Evolutionary conservation across 2,888 invertebrate species (phyloP), one percentile per base, ranked within the genome.

Genomic region (Marasmarcha lunaedactyla): DNA sequence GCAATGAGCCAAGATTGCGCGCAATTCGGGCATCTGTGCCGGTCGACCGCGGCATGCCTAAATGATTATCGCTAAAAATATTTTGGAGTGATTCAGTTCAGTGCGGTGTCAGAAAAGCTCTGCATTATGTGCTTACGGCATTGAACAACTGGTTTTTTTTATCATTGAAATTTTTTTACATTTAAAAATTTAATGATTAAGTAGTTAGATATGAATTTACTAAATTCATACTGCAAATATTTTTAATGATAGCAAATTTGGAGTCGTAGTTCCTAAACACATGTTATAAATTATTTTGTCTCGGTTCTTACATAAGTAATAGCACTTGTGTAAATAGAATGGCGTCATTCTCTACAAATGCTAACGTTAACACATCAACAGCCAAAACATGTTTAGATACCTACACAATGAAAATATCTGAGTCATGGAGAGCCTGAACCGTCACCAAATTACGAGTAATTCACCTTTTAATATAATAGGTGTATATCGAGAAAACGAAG

Each of bases 281-380:
- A n/a, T n/a, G n/a, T 20, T 20, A 20, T 20, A 5, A 20, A 5
- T 36, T 36, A 9, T 9, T n/a, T 14, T 37, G 15, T 33, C 7
- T 38, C 14, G 38, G 33, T 11, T 37, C 20, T 20, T 20, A 20
- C 20, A 20, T 20, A 20, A 20, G 20, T 20, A 20, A 20, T 20
- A 20, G 20, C 20, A 20, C 20, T 20, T 20, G 20, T 20, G 20
- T 20, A 20, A 59, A 65, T 61, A 71, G 65, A 66, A 76, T 78
- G 71, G 71, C 76, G 73, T 74, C 76, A 78, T 73, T 67, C 69
- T 67, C 62, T 52, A 59, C 59, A 63, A 74, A 72, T 71, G 65
- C 60, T 60, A 59, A 50, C 59, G 63, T 63, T 66, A 66, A 63
- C 62, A 64, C 69, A 73, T 69, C 63, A 69, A 71, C 70, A 63